Base-by-base conservation (phyloP, 2,113 vertebrate species). In the Stictonetta naevosa region DNA sequence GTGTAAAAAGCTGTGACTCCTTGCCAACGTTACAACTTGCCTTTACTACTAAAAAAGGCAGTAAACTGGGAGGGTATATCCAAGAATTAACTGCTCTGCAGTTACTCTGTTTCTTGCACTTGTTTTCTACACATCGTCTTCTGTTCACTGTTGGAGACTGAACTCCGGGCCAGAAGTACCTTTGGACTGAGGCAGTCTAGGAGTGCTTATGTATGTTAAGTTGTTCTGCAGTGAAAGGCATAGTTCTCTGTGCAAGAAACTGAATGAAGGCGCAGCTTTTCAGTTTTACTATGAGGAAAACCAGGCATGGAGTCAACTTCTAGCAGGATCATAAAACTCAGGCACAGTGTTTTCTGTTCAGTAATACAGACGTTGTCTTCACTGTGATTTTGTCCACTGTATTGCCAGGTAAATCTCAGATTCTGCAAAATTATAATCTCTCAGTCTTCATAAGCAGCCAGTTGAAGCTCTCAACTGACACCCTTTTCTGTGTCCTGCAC, bases 31-130 rank as follows among this genome's bases (percentile, higher is more conserved):
- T 58, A 76, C 86, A 82, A 91, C 91, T 97, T 93, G 84, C 33
- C 91, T 93, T 85, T 79, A 28, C 94, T 96, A 92, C 96, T 97
- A 96, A 96, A 97, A 95, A 97, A 96, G 96, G 96, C 96, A 96
- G 91, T 44, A 79, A 86, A 79, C 44, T 89, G 77, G 93, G 91
- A 97, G 95, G 89, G 81, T 55, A 79, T 82, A 86, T 79, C 46
- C 53, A 78, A 58, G 26, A 86, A 23, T 68, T 34, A 82, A 26
- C 82, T 78, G 69, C 62, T 92, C 79, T 63, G 73, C 68, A 38
- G n/a, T 92, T 92, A 62, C 88, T 48, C 23, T 56, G 33, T 75
- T 91, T 89, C 91, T 91, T 86, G 48, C 52, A 42, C 36, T 91
- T 83, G 64, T 88, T 95, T 91, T 88, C 66, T 75, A 16, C 68